These are phyloP conservation scores for Tipula helvola DNA, from an alignment of 2,888 invertebrate genomes.

Conservation along the genomic window DNA sequence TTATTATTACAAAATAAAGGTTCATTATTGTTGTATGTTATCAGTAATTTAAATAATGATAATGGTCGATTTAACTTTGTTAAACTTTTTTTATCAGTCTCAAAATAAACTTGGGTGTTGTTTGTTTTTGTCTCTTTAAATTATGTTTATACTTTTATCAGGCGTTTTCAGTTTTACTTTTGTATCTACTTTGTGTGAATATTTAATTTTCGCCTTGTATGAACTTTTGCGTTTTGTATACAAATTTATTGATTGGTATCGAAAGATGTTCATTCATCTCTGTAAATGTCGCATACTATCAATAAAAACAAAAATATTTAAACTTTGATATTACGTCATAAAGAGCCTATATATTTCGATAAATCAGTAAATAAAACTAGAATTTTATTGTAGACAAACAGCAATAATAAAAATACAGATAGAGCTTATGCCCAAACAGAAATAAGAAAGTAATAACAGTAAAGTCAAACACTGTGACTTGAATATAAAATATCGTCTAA, in stretches of 20 bases:
- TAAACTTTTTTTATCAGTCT: neutral
- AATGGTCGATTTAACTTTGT: neutral
- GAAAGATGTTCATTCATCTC: neutral
- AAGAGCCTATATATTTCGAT: neutral
- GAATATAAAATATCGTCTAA: neutral
- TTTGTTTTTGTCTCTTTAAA: neutral
- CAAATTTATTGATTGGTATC: neutral
- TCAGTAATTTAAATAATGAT: neutral
- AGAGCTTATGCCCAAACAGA: neutral
- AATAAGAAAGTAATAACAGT: neutral
- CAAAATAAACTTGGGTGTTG: neutral
- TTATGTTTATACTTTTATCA: neutral
- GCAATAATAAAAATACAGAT: no score
- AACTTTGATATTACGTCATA: neutral
- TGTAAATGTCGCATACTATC: no score
- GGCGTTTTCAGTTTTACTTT: neutral
- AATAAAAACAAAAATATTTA: no score
- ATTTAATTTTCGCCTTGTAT: neutral
- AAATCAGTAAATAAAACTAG: neutral
- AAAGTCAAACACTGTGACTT: neutral
- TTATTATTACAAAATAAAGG: neutral
- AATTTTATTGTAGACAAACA: neutral
- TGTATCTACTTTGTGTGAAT: neutral
- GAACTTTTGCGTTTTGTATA: neutral
- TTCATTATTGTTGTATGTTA: neutral